Percentiles rank a stretch among this genome's conserved stretches.
Evolutionary conservation across 1,140 invertebrate genomes (phyloP).

Genomic region (Bombus haemorrhoidalis): DNA sequence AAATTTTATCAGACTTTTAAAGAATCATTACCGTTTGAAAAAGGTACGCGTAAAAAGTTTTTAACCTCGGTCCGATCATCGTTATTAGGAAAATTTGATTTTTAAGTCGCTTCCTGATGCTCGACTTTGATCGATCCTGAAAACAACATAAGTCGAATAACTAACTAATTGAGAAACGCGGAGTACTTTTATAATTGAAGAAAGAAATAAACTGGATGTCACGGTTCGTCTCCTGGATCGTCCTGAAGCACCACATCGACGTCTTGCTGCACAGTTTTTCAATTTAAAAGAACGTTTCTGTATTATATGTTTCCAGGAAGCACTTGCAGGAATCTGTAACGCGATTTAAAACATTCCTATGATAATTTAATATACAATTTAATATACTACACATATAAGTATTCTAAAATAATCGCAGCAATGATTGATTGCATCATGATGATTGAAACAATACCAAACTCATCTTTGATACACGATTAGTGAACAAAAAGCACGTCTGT

Average conservation of each 20-base stretch:
- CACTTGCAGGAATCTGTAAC: neutral
- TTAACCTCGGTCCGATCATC: neutral
- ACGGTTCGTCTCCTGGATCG: neutral
- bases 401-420: too few species aligned
- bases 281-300: neutral
- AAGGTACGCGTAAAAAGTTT: neutral
- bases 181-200: slow-evolving; percentile 3
- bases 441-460: too few species aligned
- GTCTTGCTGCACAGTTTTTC: neutral
- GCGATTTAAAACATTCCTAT: neutral
- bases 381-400: too few species aligned
- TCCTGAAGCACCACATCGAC: neutral
- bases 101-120: neutral
- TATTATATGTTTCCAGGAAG: neutral
- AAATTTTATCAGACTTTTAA: neutral
- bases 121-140: neutral
- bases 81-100: neutral
- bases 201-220: neutral
- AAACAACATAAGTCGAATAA: neutral
- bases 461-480: too few species aligned
- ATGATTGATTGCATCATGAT: too few species aligned
- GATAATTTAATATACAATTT: too few species aligned
- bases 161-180: neutral
- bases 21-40: neutral
- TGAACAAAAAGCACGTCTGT: too few species aligned